phyloP scores from a whole-genome alignment of 2,888 invertebrate genomes.

The Andrena trimmerana region DNA sequence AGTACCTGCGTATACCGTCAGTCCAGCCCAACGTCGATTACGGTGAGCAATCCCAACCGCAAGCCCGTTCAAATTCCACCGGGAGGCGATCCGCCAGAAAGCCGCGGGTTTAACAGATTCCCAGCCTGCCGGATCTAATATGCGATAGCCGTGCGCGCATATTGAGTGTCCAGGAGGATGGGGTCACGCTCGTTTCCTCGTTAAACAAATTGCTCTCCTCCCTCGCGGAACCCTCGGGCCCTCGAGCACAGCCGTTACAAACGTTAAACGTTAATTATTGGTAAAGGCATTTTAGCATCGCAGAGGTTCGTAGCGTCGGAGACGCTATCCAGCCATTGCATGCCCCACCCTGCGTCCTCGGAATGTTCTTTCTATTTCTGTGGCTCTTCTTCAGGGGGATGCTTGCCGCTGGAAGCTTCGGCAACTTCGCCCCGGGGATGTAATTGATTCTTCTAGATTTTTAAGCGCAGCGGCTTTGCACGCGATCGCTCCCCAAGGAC shows the following conservation, averaged over 20 bases:
- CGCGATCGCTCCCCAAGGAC: neutral
- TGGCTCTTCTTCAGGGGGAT: slow-evolving; percentile 14
- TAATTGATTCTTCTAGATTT: neutral
- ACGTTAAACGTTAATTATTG: neutral
- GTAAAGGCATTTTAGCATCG: neutral
- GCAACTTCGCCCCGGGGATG: neutral
- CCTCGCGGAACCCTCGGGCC: slow-evolving; percentile 4
- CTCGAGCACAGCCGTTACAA: neutral
- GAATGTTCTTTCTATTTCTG: slow-evolving; percentile 70
- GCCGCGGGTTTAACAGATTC: neutral
- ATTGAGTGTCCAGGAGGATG: slow-evolving; percentile 58
- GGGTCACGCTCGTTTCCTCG: slow-evolving; percentile 74
- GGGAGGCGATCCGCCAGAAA: neutral
- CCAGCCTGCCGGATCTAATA: neutral
- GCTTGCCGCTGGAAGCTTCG: neutral
- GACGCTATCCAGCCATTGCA: slow-evolving; percentile 81
- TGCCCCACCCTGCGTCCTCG: slow-evolving; percentile 78
- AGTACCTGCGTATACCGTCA: slow-evolving; percentile 94
- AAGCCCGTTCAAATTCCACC: too few relatives aligned
- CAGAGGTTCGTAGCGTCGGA: slow-evolving; percentile 72
- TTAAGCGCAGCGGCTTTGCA: neutral
- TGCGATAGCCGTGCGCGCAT: slow-evolving; percentile 27
- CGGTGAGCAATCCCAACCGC: slow-evolving; percentile 87
- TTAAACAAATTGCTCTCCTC: slow-evolving; percentile 61
- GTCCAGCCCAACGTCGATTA: slow-evolving; percentile 96